Evolutionary conservation across 2,797 vertebrate genomes (phyloP).

Genomic region (Oreortyx pictus): DNA sequence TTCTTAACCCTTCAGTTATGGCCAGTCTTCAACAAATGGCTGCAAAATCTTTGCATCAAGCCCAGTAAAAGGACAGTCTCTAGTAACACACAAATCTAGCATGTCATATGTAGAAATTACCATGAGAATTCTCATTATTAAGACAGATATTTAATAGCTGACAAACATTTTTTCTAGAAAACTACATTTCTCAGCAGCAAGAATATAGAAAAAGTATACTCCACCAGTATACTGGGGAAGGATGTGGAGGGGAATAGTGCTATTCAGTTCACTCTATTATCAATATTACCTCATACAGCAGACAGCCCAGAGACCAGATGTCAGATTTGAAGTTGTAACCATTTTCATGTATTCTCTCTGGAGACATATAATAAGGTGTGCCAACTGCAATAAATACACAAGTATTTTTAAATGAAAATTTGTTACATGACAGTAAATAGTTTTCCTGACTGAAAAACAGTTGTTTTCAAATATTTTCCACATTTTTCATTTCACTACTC

Average conservation of each 20-base stretch:
- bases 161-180: not conserved
- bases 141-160: not conserved
- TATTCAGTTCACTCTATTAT: constrained; percentile 5
- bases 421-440: not conserved
- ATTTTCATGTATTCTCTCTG: constrained; percentile 87
- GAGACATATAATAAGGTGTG: constrained; percentile 92
- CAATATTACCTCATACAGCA: constrained; percentile 95
- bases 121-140: not conserved
- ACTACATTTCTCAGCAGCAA: not conserved
- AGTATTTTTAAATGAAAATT: constrained; percentile 30
- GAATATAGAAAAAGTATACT: not conserved
- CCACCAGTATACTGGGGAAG: not conserved
- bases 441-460: not conserved
- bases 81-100: not conserved
- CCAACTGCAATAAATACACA: constrained; percentile 88
- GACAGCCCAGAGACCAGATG: constrained; percentile 94
- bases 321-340: constrained; percentile 89
- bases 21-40: not conserved
- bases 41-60: not conserved
- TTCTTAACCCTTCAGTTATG: not conserved
- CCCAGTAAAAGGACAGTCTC: not conserved
- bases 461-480: not conserved
- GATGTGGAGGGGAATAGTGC: not conserved
- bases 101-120: not conserved
- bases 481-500: not conserved